Conservation (phyloP, 1,140 invertebrate genomes). For the Tigriopus japonicus region DNA sequence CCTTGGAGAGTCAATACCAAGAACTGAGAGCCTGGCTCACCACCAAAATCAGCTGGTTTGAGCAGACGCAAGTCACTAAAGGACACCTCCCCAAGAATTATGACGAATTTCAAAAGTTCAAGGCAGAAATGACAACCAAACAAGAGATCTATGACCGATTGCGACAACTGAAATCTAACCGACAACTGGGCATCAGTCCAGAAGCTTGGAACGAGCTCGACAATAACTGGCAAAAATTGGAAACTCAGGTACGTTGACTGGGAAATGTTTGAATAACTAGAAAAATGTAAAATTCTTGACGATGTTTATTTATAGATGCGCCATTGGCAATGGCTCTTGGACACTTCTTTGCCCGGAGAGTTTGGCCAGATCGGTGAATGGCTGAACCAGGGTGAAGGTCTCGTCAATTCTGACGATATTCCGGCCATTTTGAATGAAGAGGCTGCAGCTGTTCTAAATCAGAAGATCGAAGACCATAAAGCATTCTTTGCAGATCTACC, state of each 20-base stretch:
- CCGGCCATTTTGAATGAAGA: slow-evolving; percentile 61
- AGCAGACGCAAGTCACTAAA: slow-evolving; percentile 36
- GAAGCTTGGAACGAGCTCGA: slow-evolving; percentile 59
- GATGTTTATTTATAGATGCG: slow-evolving; percentile 40
- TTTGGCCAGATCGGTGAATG: slow-evolving; percentile 69
- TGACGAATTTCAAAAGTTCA: background rate
- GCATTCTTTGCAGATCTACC: slow-evolving; percentile 66
- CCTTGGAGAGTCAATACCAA: slow-evolving; percentile 48
- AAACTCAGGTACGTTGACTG: slow-evolving; percentile 29
- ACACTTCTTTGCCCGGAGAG: slow-evolving; percentile 58
- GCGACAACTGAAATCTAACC: slow-evolving; percentile 31
- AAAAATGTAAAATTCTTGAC: no score
- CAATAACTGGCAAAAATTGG: slow-evolving; percentile 50
- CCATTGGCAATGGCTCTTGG: slow-evolving; percentile 64
- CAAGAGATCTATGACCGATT: slow-evolving; percentile 46
- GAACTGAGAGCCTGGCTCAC: slow-evolving; percentile 57
- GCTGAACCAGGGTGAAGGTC: slow-evolving; percentile 62
- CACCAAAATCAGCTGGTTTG: slow-evolving; percentile 46
- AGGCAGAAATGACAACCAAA: slow-evolving; percentile 43
- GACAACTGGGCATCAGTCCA: slow-evolving; percentile 34
- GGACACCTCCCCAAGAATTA: background rate
- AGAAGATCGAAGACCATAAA: slow-evolving; percentile 22
- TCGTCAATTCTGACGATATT: slow-evolving; percentile 54
- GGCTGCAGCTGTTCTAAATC: slow-evolving; percentile 27
- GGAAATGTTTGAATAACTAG: no score